Conservation (phyloP, 2,888 invertebrate species). For the Cheilosia vernalis region DNA sequence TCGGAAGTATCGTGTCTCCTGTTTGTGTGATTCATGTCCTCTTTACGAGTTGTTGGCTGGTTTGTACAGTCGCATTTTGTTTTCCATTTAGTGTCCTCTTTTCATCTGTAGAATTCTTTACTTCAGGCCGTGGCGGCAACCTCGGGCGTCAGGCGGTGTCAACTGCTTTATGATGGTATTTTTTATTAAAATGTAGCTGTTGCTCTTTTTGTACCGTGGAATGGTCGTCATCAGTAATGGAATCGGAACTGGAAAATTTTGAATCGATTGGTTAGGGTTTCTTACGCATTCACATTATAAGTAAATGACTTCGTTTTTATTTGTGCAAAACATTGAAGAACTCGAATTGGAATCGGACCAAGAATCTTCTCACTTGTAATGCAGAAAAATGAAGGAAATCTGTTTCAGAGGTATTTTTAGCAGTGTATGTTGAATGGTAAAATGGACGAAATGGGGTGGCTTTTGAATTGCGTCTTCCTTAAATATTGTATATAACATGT, state of each 20-base stretch:
- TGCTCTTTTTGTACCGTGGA: neutral
- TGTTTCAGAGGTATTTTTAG: too few relatives aligned
- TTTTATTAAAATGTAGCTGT: constrained; percentile 37
- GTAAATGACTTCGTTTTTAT: too few relatives aligned
- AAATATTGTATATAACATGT: too few relatives aligned
- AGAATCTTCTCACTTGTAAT: neutral
- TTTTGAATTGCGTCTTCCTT: too few relatives aligned
- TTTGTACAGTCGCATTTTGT: constrained; percentile 35
- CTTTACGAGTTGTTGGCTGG: constrained; percentile 38
- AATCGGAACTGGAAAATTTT: constrained; percentile 20
- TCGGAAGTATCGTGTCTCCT: constrained; percentile 26
- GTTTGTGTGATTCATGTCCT: constrained; percentile 50
- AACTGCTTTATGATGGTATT: constrained; percentile 52
- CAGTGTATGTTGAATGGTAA: too few relatives aligned
- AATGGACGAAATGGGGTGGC: too few relatives aligned
- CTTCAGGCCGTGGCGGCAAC: constrained; percentile 1
- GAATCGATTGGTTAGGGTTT: constrained; percentile 28
- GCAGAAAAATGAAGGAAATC: too few relatives aligned
- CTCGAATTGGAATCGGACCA: neutral
- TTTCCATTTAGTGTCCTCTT: neutral
- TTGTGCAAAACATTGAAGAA: neutral
- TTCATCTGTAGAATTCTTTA: constrained; percentile 10
- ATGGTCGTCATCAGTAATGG: constrained; percentile 31
- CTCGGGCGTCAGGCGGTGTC: constrained; percentile 40
- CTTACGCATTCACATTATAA: constrained; percentile 16